Percentiles rank a stretch among this genome's conserved stretches.
These are phyloP conservation scores for Smutsia gigantea DNA, from an alignment of 2,797 vertebrate species.

Conservation along the genomic window DNA sequence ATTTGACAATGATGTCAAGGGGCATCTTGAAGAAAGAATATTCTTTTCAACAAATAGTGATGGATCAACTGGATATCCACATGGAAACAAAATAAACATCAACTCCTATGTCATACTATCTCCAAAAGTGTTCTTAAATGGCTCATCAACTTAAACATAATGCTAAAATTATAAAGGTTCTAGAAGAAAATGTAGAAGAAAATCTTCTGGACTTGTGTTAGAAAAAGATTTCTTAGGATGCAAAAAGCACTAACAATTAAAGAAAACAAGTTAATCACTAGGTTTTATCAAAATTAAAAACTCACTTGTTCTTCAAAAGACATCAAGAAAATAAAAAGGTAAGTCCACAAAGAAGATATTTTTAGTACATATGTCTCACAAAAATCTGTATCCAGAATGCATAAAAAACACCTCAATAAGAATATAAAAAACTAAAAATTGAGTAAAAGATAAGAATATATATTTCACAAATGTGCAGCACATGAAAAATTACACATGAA, in stretches of 20 bases:
- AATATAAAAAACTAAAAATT: background rate
- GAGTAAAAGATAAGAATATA: background rate
- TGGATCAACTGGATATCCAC: background rate
- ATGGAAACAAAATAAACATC: background rate
- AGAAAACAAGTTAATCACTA: background rate
- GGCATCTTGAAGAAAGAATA: background rate
- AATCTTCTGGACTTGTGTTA: background rate
- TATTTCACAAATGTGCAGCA: background rate
- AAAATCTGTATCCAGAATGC: background rate
- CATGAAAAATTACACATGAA: background rate
- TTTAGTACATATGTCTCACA: background rate
- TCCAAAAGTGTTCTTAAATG: background rate
- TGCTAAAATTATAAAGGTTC: background rate
- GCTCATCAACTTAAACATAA: background rate
- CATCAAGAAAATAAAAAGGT: slow-evolving; percentile 8
- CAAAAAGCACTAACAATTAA: background rate
- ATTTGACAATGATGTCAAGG: background rate
- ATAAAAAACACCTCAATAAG: background rate
- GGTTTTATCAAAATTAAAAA: slow-evolving; percentile 44
- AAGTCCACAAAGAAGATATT: background rate
- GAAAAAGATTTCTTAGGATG: slow-evolving; percentile 19
- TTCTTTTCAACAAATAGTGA: background rate
- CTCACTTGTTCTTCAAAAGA: slow-evolving; percentile 13
- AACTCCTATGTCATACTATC: background rate
- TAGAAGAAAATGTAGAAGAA: slow-evolving; percentile 33